A percentile compares a stretch with the other conserved stretches of the same genome.
These are phyloP conservation scores for Sphenodon punctatus DNA, from an alignment of 2,797 vertebrate species.

Conservation along the genomic window DNA sequence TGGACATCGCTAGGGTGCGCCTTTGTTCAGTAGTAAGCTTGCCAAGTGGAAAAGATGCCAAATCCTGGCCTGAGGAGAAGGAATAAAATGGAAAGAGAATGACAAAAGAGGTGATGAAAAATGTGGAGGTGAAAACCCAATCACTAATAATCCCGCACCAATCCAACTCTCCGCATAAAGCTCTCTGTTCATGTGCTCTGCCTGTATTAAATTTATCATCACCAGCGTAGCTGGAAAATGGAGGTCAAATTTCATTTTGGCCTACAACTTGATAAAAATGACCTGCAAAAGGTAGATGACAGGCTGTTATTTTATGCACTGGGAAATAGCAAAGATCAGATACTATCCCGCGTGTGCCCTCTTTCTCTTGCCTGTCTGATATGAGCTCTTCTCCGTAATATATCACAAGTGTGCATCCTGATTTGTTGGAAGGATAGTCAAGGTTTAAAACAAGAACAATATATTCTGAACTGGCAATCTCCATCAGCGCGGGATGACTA, in stretches of 20 bases:
- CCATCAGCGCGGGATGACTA: slow-evolving; percentile 52
- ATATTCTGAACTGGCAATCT: slow-evolving; percentile 64
- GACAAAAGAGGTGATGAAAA: slow-evolving; percentile 27
- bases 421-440: slow-evolving; percentile 67
- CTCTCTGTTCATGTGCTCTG: slow-evolving; percentile 55
- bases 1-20: background rate
- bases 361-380: slow-evolving; percentile 40
- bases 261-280: slow-evolving; percentile 77
- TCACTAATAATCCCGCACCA: slow-evolving; percentile 42
- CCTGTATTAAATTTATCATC: slow-evolving; percentile 73
- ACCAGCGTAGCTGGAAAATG: slow-evolving; percentile 67
- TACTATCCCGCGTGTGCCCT: slow-evolving; percentile 45
- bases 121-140: slow-evolving; percentile 11
- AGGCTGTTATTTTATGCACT: slow-evolving; percentile 80
- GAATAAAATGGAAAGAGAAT: background rate
- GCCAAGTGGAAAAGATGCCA: slow-evolving; percentile 12
- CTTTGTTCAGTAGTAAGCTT: slow-evolving; percentile 27
- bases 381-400: slow-evolving; percentile 48
- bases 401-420: slow-evolving; percentile 36
- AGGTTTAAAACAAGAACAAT: slow-evolving; percentile 69
- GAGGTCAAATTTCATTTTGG: slow-evolving; percentile 80
- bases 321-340: slow-evolving; percentile 74
- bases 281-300: slow-evolving; percentile 76
- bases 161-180: slow-evolving; percentile 34
- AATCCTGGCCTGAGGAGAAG: background rate